Evolutionary conservation across 2,797 vertebrate species (phyloP).

Genomic region (Sebastes jordani): DNA sequence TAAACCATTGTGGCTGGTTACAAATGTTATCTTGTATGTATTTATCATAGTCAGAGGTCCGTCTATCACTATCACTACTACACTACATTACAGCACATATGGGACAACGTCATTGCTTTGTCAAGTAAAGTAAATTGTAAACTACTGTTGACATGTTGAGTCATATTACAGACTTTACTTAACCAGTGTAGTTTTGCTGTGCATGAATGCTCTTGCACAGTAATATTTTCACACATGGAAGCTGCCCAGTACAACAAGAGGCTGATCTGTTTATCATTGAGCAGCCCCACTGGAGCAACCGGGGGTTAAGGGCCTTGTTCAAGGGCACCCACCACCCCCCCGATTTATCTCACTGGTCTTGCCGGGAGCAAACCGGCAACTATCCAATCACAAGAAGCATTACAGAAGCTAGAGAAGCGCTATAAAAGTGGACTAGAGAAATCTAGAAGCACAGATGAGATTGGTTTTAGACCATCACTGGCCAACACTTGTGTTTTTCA

Average conservation of each 20-base stretch:
- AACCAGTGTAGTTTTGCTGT: neutral
- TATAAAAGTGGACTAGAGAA: neutral
- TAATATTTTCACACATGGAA: conserved; percentile 19
- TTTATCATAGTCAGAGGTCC: neutral
- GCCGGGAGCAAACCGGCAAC: neutral
- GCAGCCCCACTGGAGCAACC: conserved; percentile 12
- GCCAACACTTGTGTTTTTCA: neutral
- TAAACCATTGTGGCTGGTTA: neutral
- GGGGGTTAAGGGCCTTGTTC: conserved; percentile 36
- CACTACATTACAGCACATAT: neutral
- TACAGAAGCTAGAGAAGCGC: neutral
- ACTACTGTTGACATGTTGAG: neutral
- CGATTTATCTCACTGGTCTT: conserved; percentile 5
- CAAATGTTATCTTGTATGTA: neutral
- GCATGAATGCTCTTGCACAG: neutral
- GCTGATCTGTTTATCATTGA: neutral
- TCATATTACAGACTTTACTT: neutral
- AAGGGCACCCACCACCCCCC: conserved; percentile 20
- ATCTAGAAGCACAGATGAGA: neutral
- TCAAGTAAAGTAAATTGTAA: neutral
- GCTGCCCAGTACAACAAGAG: neutral
- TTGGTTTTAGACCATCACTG: neutral
- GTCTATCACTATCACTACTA: neutral
- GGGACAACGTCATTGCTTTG: neutral
- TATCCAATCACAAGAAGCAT: neutral